Evolutionary conservation across 1,140 invertebrate species (phyloP), one percentile per base, ranked within the genome.

Genomic region (Aplysia californica): DNA sequence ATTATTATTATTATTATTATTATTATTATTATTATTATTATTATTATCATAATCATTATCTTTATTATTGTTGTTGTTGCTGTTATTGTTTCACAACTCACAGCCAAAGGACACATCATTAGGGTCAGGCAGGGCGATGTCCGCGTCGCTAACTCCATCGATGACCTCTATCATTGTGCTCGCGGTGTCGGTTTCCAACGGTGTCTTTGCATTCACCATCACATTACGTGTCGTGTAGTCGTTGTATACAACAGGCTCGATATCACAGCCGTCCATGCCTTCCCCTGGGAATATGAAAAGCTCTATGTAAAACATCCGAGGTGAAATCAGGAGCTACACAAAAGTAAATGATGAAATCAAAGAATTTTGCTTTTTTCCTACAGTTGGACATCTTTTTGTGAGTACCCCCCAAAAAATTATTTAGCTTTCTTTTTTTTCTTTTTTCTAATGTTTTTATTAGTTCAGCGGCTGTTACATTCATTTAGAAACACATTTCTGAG

Each of bases 221-320:
- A 87, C 80, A 0, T 75, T 82, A 31, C 81, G 77, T 0, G 66
- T 75, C 6, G 78, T 78, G 1, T 76, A 44, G 1, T 72, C 50
- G 0, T 75, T 70, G 69, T 86, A 88, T 0, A 82, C 85, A 29
- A 82, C 78, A 2, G 31, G 35, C 20, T 59, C 21, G 1, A 64
- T 76, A 67, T 87, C 86, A 6, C 59, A 50, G 15, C 80, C 82
- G 67, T 82, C 65, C 0, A 84, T 80, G 67, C 83, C 84, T 10
- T 23, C 20, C 44, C 79, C 85, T 86, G 61, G 5, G 71, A 36
- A 59, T 3, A 55, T 70, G 15, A 56, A 23, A 6, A 26, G 15
- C 29, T 71, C 6, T 55, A 55, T 55, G 23, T 55, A 44, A 55
- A 33, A 56, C 3, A 6, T 33, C 1, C 29, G 10, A 29, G 15